Evolutionary conservation across 35 echinoderm and acorn worm species (phyloP).

Genomic region (Apostichopus californicus): DNA sequence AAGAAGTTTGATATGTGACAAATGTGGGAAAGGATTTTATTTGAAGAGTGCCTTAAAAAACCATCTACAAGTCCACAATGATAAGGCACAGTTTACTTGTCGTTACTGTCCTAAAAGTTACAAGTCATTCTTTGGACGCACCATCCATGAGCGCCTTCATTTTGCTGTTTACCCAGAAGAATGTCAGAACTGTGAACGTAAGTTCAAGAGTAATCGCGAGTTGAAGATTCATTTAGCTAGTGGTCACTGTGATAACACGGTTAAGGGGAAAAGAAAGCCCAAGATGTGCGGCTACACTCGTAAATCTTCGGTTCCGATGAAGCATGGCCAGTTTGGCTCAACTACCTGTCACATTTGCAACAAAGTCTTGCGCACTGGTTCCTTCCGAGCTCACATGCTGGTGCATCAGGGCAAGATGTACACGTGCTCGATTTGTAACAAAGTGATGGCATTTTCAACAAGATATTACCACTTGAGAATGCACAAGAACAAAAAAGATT

Average conservation of each 20-base stretch:
- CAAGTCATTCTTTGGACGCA: conserved; percentile 14
- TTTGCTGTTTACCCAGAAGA: conserved; percentile 18
- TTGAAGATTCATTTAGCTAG: neutral
- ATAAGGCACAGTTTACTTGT: neutral
- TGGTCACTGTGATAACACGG: neutral
- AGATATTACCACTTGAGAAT: conserved; percentile 24
- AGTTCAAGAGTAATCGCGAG: neutral
- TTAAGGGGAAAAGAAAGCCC: neutral
- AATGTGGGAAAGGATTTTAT: conserved; percentile 6
- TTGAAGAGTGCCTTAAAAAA: neutral
- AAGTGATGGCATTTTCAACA: conserved; percentile 19
- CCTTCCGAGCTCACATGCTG: conserved; percentile 12
- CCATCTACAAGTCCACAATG: neutral
- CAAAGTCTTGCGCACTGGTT: conserved; percentile 11
- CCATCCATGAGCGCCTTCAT: conserved; percentile 30
- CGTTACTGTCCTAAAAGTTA: conserved; percentile 23
- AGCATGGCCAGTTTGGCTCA: neutral
- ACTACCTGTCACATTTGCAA: conserved; percentile 18
- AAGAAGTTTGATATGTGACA: neutral
- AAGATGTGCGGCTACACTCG: neutral
- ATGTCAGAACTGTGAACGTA: conserved; percentile 1
- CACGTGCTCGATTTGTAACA: conserved; percentile 34
- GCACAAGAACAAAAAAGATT: conserved; percentile 19
- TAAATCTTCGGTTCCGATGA: neutral
- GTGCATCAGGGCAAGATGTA: conserved; percentile 22